Evolutionary conservation across 2,113 vertebrate species (phyloP).

Genomic region (Crotalus horridus): DNA sequence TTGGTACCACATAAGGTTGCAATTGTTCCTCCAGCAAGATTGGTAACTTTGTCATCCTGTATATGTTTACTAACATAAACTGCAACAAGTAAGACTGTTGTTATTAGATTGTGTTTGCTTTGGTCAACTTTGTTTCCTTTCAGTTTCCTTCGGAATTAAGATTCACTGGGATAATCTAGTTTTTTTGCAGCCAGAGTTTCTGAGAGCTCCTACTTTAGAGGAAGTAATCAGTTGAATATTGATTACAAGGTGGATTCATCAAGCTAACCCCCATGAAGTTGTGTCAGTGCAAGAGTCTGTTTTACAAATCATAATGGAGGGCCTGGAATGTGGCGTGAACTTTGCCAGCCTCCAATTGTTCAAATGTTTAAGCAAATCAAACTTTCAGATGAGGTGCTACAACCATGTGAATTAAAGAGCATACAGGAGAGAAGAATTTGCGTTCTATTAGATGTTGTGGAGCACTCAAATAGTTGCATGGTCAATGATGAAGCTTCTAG

Average conservation of each 20-base stretch:
- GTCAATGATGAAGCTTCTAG: not conserved
- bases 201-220: not conserved
- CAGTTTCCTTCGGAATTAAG: not conserved
- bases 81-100: not conserved
- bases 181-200: not conserved
- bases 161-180: not conserved
- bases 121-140: not conserved
- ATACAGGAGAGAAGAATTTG: not conserved
- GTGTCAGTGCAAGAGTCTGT: not conserved
- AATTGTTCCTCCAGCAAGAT: not conserved
- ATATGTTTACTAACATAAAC: not conserved
- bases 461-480: not conserved
- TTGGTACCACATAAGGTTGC: too few species aligned
- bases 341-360: not conserved
- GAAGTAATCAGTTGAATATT: not conserved
- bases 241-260: not conserved
- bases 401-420: not conserved
- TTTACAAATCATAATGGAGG: not conserved
- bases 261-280: not conserved
- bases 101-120: not conserved
- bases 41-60: not conserved
- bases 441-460: not conserved
- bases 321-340: not conserved
- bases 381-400: not conserved
- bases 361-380: not conserved